Evolutionary conservation across 1,140 invertebrate species (phyloP), one percentile per base, ranked within the genome.

Genomic region (Aplysia californica): DNA sequence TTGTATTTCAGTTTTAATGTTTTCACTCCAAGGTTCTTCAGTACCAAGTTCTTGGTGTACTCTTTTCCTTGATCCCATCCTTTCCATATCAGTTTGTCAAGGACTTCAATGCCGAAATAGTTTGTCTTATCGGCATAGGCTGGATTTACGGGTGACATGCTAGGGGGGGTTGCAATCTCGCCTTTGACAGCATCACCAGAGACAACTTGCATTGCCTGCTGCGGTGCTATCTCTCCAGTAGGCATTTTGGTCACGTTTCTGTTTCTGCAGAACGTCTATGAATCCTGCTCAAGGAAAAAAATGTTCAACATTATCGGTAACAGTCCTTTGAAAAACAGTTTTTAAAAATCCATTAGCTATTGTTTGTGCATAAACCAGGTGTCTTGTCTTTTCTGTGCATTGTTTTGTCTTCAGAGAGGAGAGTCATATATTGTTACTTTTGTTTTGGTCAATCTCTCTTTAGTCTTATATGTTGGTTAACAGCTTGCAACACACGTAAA

Each of bases 51-150:
- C 80, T 87, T 89, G 44, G 87, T 89, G 71, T 88, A 89, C 76
- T 90, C 89, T 74, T 80, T 82, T 21, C 89, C 88, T 38, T 87
- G 85, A 66, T 89, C 86, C 89, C 89, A 90, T 38, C 85, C 86
- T 55, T 86, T 85, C 82, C 84, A 90, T 0, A 86, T 83, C 36
- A 90, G 70, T 36, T 81, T 79, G 56, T 83, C 77, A 2, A 80
- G 73, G 2, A 87, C 86, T 81, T 90, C 89, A 76, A 90, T 85
- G 50, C 89, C 89, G 79, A 82, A 82, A 41, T 83, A 67, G 64
- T 82, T 82, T 15, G 69, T 76, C 23, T 76, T 77, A 66, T 79
- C 72, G 10, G 56, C 31, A 15, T 59, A 10, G 3, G 56, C 41
- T 3, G 58, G 68, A 15, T 75, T 65, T 23, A 65, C 4, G 5